A percentile compares a stretch with the other conserved stretches of the same genome.
Conservation (phyloP, 1,140 invertebrate species). For the Globodera ellingtonae region DNA sequence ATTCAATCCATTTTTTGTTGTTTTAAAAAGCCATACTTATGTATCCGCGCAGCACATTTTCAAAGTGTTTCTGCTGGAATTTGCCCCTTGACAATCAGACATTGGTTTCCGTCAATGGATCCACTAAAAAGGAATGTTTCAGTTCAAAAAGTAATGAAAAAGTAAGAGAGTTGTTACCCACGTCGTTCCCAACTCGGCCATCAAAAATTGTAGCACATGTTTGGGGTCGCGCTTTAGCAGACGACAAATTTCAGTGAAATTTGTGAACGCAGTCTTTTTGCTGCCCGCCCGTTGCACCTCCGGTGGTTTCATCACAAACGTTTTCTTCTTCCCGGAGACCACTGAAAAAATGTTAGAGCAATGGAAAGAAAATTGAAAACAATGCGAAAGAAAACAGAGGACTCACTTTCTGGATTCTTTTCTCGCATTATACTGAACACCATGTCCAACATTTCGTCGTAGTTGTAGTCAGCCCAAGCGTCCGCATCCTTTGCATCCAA, state of each 20-base stretch:
- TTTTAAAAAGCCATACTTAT: conserved; percentile 74
- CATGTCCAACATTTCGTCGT: conserved; percentile 77
- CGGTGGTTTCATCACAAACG: conserved; percentile 97
- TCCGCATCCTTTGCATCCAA: conserved; percentile 53
- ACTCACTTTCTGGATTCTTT: conserved; percentile 86
- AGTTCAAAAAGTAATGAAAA: conserved; percentile 24
- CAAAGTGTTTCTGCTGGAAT: conserved; percentile 99
- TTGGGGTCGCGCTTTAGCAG: conserved; percentile 90
- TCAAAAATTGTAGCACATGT: conserved; percentile 93
- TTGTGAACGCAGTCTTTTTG: conserved; percentile 98
- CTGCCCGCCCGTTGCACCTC: conserved; percentile 94
- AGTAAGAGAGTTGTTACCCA: conserved; percentile 50
- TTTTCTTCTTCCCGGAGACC: conserved; percentile 96
- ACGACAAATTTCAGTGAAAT: conserved; percentile 90
- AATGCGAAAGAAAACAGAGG: not conserved
- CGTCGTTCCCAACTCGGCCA: conserved; percentile 98
- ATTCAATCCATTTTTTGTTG: not conserved
- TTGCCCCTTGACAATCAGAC: conserved; percentile 96
- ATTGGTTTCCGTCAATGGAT: conserved; percentile 80
- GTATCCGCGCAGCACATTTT: conserved; percentile 90
- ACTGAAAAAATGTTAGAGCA: conserved; percentile 68
- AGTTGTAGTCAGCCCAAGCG: conserved; percentile 62
- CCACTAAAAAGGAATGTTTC: conserved; percentile 66
- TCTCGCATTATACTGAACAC: conserved; percentile 98
- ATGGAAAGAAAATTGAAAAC: not conserved